Conservation (phyloP, 1,140 invertebrate genomes). For the Euglossa dilemma region DNA sequence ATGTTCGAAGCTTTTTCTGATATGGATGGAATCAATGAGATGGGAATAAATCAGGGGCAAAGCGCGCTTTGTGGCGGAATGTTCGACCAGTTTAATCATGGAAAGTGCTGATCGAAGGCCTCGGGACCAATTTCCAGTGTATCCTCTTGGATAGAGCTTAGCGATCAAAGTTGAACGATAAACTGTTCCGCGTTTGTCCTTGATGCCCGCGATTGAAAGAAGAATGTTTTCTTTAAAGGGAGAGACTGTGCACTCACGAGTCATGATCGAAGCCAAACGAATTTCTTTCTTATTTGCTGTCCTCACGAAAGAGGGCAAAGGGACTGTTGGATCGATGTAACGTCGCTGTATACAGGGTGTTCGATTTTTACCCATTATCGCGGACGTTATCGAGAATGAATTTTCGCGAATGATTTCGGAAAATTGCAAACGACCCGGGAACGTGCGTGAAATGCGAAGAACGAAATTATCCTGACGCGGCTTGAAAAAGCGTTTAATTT, state of each 20-base stretch:
- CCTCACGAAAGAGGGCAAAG: background rate
- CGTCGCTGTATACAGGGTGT: background rate
- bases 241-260: background rate
- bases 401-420: too few species aligned
- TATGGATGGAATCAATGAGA: constrained; percentile 13
- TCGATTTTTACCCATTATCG: too few species aligned
- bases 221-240: background rate
- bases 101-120: constrained; percentile 49
- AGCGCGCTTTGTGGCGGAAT: constrained; percentile 24
- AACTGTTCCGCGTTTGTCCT: constrained; percentile 15
- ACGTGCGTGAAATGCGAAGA: too few species aligned
- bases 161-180: constrained; percentile 29
- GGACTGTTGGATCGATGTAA: background rate
- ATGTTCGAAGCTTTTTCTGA: background rate
- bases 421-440: too few species aligned
- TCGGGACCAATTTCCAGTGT: constrained; percentile 28
- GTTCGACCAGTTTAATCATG: constrained; percentile 51
- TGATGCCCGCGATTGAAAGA: constrained; percentile 6
- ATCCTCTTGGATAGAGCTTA: constrained; percentile 10
- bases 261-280: background rate
- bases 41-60: constrained; percentile 23
- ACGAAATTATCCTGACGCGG: too few species aligned
- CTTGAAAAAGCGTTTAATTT: too few species aligned
- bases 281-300: background rate
- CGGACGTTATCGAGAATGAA: too few species aligned